phyloP scores from a whole-genome alignment of 1,140 invertebrate species.

The Apolygus lucorum region DNA sequence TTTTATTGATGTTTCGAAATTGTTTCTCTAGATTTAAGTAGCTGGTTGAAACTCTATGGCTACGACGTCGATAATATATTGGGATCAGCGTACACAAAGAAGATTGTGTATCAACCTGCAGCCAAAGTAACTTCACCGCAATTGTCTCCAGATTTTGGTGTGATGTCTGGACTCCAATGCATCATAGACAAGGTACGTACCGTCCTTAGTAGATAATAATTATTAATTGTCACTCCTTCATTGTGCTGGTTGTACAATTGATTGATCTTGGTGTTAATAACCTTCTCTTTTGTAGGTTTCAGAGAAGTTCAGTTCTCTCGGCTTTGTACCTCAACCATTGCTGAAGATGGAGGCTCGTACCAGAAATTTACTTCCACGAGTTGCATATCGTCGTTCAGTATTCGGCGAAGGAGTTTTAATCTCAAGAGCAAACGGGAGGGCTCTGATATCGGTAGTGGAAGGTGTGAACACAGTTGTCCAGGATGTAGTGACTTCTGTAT shows the following conservation, averaged over 20 bases:
- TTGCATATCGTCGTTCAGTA: conserved; percentile 72
- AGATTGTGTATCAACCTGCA: conserved; percentile 65
- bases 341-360: conserved; percentile 74
- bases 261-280: background rate
- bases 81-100: conserved; percentile 64
- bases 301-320: conserved; percentile 68
- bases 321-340: conserved; percentile 70
- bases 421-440: conserved; percentile 66
- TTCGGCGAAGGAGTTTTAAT: conserved; percentile 86
- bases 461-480: conserved; percentile 79
- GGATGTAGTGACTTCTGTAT: conserved; percentile 84
- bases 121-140: conserved; percentile 66
- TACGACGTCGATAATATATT: conserved; percentile 79
- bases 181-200: conserved; percentile 63
- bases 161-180: conserved; percentile 78
- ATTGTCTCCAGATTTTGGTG: conserved; percentile 71
- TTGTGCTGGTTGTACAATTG: background rate
- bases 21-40: conserved; percentile 53
- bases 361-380: conserved; percentile 62
- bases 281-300: conserved; percentile 48
- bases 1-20: conserved; percentile 5
- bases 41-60: conserved; percentile 80
- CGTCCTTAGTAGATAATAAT: background rate
- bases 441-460: conserved; percentile 74
- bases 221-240: background rate